Conservation (phyloP, 64 coral and sea anemone species). For the Porites lutea region DNA sequence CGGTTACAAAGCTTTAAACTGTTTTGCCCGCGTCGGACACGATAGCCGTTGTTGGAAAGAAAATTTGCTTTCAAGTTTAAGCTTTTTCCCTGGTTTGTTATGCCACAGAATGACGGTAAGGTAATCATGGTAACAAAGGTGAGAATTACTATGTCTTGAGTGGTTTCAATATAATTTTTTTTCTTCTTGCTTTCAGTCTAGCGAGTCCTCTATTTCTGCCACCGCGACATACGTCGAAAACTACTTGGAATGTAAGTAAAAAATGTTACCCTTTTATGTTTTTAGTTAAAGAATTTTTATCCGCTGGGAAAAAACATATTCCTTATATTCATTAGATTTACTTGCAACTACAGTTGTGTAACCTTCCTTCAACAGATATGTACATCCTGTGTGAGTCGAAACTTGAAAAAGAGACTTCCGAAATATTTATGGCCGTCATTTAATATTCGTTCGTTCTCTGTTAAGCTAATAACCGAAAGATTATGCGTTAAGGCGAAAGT, state of each 20-base stretch:
- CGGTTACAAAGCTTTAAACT: constrained; percentile 27
- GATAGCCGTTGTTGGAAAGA: not conserved
- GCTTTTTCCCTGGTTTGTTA: not conserved
- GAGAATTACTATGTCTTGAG: not conserved
- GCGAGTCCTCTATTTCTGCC: constrained; percentile 39
- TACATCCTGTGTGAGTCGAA: too few relatives aligned
- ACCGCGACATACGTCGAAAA: constrained; percentile 41
- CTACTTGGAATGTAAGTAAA: constrained; percentile 53
- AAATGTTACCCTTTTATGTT: not conserved
- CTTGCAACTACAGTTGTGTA: not conserved
- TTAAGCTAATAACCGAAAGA: not conserved
- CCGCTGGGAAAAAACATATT: too few relatives aligned
- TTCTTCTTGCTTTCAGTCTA: not conserved
- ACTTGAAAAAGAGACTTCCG: not conserved
- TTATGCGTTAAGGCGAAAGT: not conserved
- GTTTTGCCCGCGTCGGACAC: constrained; percentile 16
- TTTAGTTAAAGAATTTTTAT: not conserved
- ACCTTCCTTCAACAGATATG: not conserved
- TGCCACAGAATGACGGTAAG: constrained; percentile 47
- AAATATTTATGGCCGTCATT: not conserved
- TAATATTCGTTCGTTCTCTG: not conserved
- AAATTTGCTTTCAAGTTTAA: not conserved
- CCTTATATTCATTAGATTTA: too few relatives aligned
- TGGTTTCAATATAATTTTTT: not conserved
- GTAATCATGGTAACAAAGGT: not conserved